Evolutionary conservation across 2,113 vertebrate species (phyloP).

Genomic region (Aldabrachelys gigantea): DNA sequence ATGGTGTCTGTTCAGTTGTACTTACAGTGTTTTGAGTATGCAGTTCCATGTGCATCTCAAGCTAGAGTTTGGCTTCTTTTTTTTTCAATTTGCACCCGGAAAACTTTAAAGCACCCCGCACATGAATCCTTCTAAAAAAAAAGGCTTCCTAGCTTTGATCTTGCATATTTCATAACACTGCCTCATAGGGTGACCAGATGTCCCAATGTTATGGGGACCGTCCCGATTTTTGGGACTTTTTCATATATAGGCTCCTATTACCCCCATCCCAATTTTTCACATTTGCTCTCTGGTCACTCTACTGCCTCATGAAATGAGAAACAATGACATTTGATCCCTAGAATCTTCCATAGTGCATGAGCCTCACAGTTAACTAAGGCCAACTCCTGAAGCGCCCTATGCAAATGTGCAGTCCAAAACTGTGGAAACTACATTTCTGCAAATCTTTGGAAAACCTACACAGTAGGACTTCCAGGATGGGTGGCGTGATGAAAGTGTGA

Average conservation of each 20-base stretch:
- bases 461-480: not conserved
- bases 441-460: not conserved
- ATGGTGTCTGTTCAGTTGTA: not conserved
- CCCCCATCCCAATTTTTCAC: too few species aligned
- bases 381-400: not conserved
- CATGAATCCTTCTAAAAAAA: not conserved
- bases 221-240: too few species aligned
- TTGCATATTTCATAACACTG: not conserved
- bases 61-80: not conserved
- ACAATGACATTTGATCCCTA: not conserved
- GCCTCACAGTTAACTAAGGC: not conserved
- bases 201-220: too few species aligned
- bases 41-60: not conserved
- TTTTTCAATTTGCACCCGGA: not conserved
- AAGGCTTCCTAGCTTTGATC: not conserved
- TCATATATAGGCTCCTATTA: too few species aligned
- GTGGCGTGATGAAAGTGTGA: not conserved
- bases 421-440: not conserved
- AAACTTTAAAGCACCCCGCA: not conserved
- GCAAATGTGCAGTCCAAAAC: not conserved
- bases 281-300: too few species aligned
- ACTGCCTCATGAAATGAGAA: not conserved
- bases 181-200: not conserved
- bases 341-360: not conserved
- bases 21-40: not conserved